Evolutionary conservation across 2,888 invertebrate species (phyloP), one percentile per base, ranked within the genome.

Genomic region (Patella depressa): DNA sequence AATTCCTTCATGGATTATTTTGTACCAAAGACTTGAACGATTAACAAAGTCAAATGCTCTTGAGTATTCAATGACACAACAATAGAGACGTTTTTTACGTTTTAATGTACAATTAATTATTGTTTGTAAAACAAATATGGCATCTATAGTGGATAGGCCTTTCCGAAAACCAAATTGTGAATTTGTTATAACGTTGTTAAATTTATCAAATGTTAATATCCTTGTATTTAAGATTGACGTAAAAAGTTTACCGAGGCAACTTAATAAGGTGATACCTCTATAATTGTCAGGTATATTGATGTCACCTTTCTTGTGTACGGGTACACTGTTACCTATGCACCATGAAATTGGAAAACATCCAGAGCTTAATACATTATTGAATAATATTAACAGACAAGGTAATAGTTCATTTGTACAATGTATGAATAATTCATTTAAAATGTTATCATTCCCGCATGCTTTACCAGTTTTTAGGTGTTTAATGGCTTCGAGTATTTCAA

Each of bases 231-330:
- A 17, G 24, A 79, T 65, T 11, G 72, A 53, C 11, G 79, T 80
- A 73, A 78, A 76, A 7, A 78, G 57, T 73, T 82, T 82, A 14
- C 75, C 73, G 72, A 82, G 70, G 70, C 73, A 74, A 71, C 79
- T 80, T 19, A 77, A 34, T 34, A 82, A 45, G 55, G 80, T 75
- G 53, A 82, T 79, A n/a, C 80, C 82, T 59, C 82, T 70, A 72
- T 76, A 73, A 54, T 73, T 73, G 3, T 73, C 73, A 17, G 74
- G 59, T 14, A n/a, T 17, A 34, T n/a, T 24, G 17, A 17, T 14
- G 9, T 57, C 57, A 34, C 74, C 74, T 65, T 34, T 34, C 17
- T 74, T 74, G 34, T 17, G 19, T 17, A 59, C 59, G 0, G 59
- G 59, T 5, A 59, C 59, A 17, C n/a, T 59, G 17, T 59, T 59